Conservation (phyloP, 2,888 invertebrate species). For the Nematopogon swammerdamellus region DNA sequence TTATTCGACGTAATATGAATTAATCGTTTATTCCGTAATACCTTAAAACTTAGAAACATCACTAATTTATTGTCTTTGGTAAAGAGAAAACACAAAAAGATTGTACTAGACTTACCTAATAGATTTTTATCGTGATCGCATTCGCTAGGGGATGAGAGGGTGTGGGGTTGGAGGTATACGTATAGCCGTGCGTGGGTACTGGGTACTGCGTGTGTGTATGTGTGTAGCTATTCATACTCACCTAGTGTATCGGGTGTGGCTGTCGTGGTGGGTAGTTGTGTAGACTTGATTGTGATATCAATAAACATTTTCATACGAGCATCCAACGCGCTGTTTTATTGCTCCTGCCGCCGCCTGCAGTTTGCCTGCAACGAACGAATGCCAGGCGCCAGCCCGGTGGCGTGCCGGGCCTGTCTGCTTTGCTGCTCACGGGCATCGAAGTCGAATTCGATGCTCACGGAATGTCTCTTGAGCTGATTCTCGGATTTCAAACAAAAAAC, state of each 20-base stretch:
- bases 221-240: neutral
- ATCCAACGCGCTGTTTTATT: constrained; percentile 21
- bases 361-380: too few relatives aligned
- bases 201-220: neutral
- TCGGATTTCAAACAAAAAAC: too few relatives aligned
- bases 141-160: neutral
- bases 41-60: neutral
- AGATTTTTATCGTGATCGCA: neutral
- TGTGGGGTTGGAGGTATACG: neutral
- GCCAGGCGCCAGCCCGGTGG: too few relatives aligned
- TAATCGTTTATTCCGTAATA: neutral
- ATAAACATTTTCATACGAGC: constrained; percentile 59
- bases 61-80: neutral
- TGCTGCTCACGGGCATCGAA: too few relatives aligned
- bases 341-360: too few relatives aligned
- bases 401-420: too few relatives aligned
- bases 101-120: neutral
- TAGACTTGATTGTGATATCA: constrained; percentile 58
- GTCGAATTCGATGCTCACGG: too few relatives aligned
- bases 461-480: too few relatives aligned
- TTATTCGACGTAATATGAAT: neutral
- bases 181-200: neutral
- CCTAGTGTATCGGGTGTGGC: neutral
- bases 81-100: neutral
- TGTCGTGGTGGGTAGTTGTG: constrained; percentile 38